Evolutionary conservation across 2,113 vertebrate genomes (phyloP).

Genomic region (Bettongia penicillata): DNA sequence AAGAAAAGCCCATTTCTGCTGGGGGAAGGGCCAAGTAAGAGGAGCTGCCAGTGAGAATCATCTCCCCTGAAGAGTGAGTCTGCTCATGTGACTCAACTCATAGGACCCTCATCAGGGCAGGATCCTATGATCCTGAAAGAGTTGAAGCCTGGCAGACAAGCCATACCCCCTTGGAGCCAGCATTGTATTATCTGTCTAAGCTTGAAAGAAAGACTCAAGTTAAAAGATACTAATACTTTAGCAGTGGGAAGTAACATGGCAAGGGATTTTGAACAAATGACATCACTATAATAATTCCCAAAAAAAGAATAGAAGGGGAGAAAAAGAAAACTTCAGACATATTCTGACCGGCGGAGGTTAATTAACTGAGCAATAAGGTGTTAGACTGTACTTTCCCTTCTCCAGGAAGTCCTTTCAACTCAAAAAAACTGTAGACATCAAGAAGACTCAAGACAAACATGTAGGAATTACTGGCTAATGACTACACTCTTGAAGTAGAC

Average conservation of each 20-base stretch:
- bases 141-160: neutral
- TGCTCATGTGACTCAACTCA: neutral
- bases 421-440: conserved; percentile 42
- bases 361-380: conserved; percentile 54
- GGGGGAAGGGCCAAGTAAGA: neutral
- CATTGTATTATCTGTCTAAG: conserved; percentile 9
- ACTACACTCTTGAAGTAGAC: conserved; percentile 76
- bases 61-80: neutral
- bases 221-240: conserved; percentile 32
- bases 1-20: neutral
- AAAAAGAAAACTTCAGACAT: conserved; percentile 19
- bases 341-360: conserved; percentile 66
- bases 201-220: conserved; percentile 25
- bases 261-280: conserved; percentile 51
- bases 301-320: conserved; percentile 7
- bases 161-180: neutral
- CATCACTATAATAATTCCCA: conserved; percentile 64
- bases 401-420: conserved; percentile 67
- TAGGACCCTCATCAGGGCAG: neutral
- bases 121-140: neutral
- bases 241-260: neutral
- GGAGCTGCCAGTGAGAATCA: neutral
- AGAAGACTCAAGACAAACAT: conserved; percentile 62
- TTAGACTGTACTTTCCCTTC: conserved; percentile 36
- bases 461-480: conserved; percentile 57